Base-by-base conservation (phyloP, 2,888 invertebrate genomes). In the Sinotaia quadrata region DNA sequence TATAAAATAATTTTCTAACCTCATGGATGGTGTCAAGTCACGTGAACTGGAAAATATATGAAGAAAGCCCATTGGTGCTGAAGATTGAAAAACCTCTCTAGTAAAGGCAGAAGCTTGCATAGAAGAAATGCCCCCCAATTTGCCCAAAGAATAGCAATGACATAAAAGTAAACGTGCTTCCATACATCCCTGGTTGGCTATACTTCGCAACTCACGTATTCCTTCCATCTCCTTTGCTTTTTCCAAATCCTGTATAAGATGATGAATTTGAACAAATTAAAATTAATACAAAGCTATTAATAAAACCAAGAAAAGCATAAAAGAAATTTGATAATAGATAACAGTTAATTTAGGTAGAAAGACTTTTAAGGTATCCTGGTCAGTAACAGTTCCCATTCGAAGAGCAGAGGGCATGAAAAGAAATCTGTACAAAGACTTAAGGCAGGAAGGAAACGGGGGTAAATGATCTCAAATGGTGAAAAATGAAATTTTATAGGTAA, bases 21-120 rank as follows among this genome's bases (percentile, higher is more conserved):
- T 85, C 85, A 85, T 86, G 56, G 84, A 82, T 27, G 81, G 78
- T 18, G 84, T 85, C 21, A 85, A 79, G 68, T 85, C 82, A 47
- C 76, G 76, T 69, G 78, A 78, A 58, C 75, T 70, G 44, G 71
- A 65, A 73, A 82, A 85, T 52, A 83, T 78, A 33, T 80, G 78
- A 61, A 82, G 78, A 63, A 82, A 79, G 69, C 79, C 75, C 7
- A 80, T 70, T 4, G 84, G 78, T 12, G 75, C 71, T 56, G 84
- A 81, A 51, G 82, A 81, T 73, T 84, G 83, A 37, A 85, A 78
- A 63, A 85, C 82, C 24, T 82, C 78, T 51, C 77, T 69, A 10
- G 84, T 77, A 69, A 79, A 84, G 27, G 72, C 51, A 37, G 79
- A 80, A 24, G 85, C 85, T 62, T 84, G 81, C 12, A 71, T 21